Conservation (phyloP, 2,113 vertebrate species). For the Cyprinodon brontotheroides region DNA sequence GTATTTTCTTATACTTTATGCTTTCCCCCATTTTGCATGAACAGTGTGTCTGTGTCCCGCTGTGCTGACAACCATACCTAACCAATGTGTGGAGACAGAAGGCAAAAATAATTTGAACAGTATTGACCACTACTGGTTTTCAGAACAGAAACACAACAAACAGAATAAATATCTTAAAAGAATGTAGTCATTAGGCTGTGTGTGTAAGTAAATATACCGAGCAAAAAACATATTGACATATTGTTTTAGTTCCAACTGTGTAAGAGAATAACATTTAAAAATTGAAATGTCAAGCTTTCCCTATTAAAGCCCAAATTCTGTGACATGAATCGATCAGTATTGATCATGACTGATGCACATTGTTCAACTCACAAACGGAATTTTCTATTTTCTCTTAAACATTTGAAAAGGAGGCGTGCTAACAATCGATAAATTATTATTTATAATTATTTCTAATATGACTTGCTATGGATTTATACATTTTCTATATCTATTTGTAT, state of each 20-base stretch:
- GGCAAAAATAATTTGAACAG: background rate
- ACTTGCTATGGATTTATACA: slow-evolving; percentile 15
- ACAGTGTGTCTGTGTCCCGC: background rate
- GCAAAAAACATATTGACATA: background rate
- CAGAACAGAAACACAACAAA: background rate
- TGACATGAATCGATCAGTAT: slow-evolving; percentile 68
- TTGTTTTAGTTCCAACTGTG: slow-evolving; percentile 21
- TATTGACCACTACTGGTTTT: background rate
- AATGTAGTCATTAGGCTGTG: background rate
- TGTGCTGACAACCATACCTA: background rate
- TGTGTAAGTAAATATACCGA: background rate
- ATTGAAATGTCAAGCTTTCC: slow-evolving; percentile 65
- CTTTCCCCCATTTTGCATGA: slow-evolving; percentile 14
- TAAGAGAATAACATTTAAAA: slow-evolving; percentile 58
- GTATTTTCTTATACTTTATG: background rate
- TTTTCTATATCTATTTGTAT: slow-evolving; percentile 6
- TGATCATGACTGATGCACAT: slow-evolving; percentile 72
- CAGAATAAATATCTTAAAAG: background rate
- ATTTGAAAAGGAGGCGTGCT: slow-evolving; percentile 57
- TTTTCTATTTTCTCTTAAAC: slow-evolving; percentile 68
- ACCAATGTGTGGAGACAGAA: background rate
- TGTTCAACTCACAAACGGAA: slow-evolving; percentile 67
- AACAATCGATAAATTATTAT: slow-evolving; percentile 36
- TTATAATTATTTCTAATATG: slow-evolving; percentile 42
- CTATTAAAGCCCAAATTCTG: slow-evolving; percentile 41